Percentiles rank a stretch among this genome's conserved stretches.
Evolutionary conservation across 2,113 vertebrate genomes (phyloP).

Genomic region (Trinectes maculatus): DNA sequence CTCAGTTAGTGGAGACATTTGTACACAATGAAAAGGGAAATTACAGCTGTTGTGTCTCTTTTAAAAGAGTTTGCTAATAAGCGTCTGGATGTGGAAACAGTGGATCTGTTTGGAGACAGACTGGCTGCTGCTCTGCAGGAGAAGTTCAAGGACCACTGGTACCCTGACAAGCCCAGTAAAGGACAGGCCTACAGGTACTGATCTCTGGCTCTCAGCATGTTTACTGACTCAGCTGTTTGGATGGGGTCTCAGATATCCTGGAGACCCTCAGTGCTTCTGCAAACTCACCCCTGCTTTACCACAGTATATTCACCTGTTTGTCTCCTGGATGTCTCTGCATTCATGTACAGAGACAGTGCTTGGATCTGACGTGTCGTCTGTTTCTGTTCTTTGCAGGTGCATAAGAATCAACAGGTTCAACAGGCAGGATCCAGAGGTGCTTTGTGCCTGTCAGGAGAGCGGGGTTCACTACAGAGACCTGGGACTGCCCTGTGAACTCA

Average conservation of each 20-base stretch:
- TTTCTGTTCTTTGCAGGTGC: conserved; percentile 75
- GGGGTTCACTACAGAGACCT: conserved; percentile 82
- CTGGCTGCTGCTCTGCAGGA: conserved; percentile 76
- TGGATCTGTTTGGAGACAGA: conserved; percentile 79
- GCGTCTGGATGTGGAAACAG: conserved; percentile 63
- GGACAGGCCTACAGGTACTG: conserved; percentile 84
- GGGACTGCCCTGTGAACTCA: conserved; percentile 83
- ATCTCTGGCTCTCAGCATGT: not conserved
- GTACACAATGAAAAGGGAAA: conserved; percentile 82
- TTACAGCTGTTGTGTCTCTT: conserved; percentile 81
- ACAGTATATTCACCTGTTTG: no score
- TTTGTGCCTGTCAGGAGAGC: conserved; percentile 83
- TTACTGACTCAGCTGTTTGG: not conserved
- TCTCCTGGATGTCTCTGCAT: not conserved
- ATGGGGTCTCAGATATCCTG: no score
- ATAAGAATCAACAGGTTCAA: conserved; percentile 84
- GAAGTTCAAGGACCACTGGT: conserved; percentile 83
- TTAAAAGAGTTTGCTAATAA: conserved; percentile 77
- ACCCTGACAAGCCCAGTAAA: conserved; percentile 78
- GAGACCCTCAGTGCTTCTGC: no score
- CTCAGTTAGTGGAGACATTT: no score
- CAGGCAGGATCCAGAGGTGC: conserved; percentile 82
- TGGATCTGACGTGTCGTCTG: no score
- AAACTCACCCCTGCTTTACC: no score
- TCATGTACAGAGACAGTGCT: not conserved